A percentile compares a stretch with the other conserved stretches of the same genome.
These are phyloP conservation scores for Oligia fasciuncula DNA, from an alignment of 2,888 invertebrate species.

Conservation along the genomic window DNA sequence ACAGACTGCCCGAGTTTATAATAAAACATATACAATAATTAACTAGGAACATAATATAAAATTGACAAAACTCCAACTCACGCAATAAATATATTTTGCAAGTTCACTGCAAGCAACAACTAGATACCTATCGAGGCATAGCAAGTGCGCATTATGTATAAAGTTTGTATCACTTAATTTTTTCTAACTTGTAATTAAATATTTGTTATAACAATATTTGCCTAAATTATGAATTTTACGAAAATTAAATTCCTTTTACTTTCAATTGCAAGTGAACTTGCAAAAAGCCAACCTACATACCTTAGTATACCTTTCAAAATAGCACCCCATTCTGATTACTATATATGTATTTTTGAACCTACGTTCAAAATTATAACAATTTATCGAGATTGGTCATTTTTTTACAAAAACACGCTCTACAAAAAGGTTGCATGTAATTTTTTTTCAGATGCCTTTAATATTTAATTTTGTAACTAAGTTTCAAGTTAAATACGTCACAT, in stretches of 20 bases:
- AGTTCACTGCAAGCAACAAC: constrained; percentile 64
- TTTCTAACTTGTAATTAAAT: constrained; percentile 35
- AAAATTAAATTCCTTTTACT: constrained; percentile 32
- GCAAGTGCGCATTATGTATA: constrained; percentile 12
- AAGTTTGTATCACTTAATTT: constrained; percentile 7
- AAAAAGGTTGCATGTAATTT: constrained; percentile 30
- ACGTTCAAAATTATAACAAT: constrained; percentile 70
- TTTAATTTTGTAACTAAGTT: constrained; percentile 39
- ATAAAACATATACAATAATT: constrained; percentile 68
- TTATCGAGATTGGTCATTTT: constrained; percentile 76
- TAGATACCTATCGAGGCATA: constrained; percentile 10
- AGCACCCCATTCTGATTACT: constrained; percentile 86
- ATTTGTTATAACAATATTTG: constrained; percentile 37
- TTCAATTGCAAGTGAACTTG: constrained; percentile 74
- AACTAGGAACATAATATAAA: constrained; percentile 85
- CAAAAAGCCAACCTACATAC: constrained; percentile 75
- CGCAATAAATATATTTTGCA: constrained; percentile 75
- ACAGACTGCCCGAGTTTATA: constrained; percentile 50
- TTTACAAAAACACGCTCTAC: constrained; percentile 47
- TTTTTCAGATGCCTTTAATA: constrained; percentile 30
- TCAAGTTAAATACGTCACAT: constrained; percentile 44
- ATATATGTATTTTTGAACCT: constrained; percentile 66
- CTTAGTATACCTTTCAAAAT: constrained; percentile 85
- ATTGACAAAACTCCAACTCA: constrained; percentile 83
- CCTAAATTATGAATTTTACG: constrained; percentile 30